phyloP scores from a whole-genome alignment of 2,113 vertebrate genomes.

The Varanus salvator region DNA sequence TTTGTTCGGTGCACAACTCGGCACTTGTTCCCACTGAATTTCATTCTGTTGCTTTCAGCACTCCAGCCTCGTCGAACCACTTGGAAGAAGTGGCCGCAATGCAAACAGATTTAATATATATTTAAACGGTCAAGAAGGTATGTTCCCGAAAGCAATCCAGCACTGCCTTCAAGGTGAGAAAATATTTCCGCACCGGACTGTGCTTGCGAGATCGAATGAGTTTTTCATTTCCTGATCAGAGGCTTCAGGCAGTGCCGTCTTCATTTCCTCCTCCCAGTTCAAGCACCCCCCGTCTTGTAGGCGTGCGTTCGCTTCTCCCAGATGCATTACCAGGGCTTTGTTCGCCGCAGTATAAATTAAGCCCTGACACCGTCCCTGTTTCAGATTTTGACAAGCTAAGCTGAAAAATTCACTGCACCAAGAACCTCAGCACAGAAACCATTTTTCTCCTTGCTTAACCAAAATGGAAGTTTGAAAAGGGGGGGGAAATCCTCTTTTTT shows the following conservation, averaged over 20 bases:
- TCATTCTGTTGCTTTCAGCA: no score
- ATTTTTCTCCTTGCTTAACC: background rate
- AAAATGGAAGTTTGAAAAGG: background rate
- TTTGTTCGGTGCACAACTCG: no score
- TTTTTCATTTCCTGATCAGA: background rate
- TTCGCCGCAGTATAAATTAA: background rate
- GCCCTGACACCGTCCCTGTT: constrained; percentile 25
- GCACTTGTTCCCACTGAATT: no score
- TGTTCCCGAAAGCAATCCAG: no score
- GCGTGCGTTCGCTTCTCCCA: background rate
- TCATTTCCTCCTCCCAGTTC: background rate
- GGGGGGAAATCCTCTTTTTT: background rate
- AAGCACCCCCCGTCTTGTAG: background rate
- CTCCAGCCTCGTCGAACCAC: no score
- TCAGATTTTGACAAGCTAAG: constrained; percentile 14
- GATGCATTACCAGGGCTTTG: constrained; percentile 9
- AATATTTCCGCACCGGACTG: no score
- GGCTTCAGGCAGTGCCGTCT: background rate
- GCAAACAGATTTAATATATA: no score
- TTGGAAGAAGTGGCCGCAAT: no score
- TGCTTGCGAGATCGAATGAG: background rate
- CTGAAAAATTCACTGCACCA: constrained; percentile 37
- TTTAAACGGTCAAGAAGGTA: no score
- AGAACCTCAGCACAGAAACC: background rate
- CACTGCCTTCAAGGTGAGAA: no score